Conservation (phyloP, 2,113 vertebrate species). For the Pedetes capensis region DNA sequence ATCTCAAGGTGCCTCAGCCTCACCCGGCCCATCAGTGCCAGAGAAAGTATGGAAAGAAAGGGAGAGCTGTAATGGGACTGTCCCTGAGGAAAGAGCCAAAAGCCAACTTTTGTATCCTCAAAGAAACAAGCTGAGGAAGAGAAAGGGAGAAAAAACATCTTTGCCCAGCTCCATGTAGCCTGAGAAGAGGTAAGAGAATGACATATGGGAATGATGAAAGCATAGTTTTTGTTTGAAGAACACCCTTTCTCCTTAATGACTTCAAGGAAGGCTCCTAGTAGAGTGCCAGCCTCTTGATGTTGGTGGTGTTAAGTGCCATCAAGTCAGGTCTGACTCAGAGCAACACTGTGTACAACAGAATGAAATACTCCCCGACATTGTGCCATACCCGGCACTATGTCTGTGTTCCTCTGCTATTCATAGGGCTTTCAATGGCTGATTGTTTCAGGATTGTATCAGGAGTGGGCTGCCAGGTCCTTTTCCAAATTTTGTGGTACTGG, state of each 20-base stretch:
- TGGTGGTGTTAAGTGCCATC: no score
- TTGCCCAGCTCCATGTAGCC: background rate
- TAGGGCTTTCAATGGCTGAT: no score
- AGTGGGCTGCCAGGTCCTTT: no score
- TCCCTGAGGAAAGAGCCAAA: background rate
- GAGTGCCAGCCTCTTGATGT: background rate
- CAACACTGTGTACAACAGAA: no score
- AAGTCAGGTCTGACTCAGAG: no score
- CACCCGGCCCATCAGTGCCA: background rate
- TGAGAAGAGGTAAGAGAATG: background rate
- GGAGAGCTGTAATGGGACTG: background rate
- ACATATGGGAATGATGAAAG: background rate
- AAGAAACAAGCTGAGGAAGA: constrained; percentile 3
- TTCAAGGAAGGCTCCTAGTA: background rate
- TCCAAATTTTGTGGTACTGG: no score
- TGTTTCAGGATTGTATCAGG: no score
- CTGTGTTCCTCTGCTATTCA: no score
- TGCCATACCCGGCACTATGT: no score
- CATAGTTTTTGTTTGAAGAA: background rate
- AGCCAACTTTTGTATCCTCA: background rate
- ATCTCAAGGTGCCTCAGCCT: background rate
- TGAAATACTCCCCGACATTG: no score
- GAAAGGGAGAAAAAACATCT: background rate
- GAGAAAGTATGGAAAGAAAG: background rate
- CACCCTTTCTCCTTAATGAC: background rate